phyloP scores from a whole-genome alignment of 2,888 invertebrate genomes.

The Andrena praecox region DNA sequence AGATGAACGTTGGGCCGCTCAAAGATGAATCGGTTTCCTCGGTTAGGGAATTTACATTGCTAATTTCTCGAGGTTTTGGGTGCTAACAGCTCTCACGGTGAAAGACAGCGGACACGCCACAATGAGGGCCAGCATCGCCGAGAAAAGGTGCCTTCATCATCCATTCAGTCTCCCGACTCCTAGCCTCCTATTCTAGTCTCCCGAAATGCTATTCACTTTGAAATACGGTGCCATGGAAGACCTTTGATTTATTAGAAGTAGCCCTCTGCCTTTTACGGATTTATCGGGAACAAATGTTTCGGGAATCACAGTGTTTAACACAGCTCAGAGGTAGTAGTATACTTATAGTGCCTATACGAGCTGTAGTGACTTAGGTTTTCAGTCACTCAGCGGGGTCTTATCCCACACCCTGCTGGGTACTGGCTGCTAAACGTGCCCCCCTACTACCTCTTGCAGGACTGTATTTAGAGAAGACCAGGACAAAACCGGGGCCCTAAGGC shows the following conservation, averaged over 20 bases:
- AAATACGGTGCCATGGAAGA: constrained; percentile 18
- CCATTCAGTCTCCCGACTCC: constrained; percentile 33
- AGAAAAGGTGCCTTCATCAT: constrained; percentile 34
- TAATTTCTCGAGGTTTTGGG: constrained; percentile 36
- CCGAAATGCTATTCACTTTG: constrained; percentile 45
- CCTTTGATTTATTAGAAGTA: constrained; percentile 34
- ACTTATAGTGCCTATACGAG: too few relatives aligned
- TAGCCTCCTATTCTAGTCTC: background rate
- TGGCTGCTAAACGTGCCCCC: too few relatives aligned
- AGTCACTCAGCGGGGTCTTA: too few relatives aligned
- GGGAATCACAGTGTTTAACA: background rate
- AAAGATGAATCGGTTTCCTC: constrained; percentile 36
- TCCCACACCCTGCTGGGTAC: too few relatives aligned
- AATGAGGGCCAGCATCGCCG: constrained; percentile 21
- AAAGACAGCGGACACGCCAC: constrained; percentile 23
- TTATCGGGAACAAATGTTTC: background rate
- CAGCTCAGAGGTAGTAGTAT: background rate
- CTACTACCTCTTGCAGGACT: too few relatives aligned
- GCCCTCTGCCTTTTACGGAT: background rate
- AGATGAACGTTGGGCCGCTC: constrained; percentile 4
- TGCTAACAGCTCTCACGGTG: constrained; percentile 16
- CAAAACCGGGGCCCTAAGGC: too few relatives aligned
- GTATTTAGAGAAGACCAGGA: too few relatives aligned
- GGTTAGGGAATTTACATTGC: constrained; percentile 46
- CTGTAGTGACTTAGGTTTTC: too few relatives aligned